Evolutionary conservation across 2,113 vertebrate species (phyloP).

Genomic region (Tachuris rubrigastra): DNA sequence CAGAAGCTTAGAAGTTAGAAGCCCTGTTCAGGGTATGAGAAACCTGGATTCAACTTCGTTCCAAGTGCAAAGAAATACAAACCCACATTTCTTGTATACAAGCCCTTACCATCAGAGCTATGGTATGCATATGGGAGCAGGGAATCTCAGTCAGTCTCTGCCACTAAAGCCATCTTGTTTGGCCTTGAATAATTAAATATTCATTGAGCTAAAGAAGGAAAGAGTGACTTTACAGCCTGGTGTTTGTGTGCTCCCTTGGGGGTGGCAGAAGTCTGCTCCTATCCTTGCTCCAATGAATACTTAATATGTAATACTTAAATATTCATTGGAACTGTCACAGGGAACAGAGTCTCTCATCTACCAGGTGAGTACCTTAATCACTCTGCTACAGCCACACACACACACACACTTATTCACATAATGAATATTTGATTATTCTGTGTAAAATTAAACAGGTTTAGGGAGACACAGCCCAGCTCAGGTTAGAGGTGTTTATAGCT

Average conservation of each 20-base stretch:
- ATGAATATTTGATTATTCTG: slow-evolving; percentile 20
- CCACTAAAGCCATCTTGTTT: not conserved
- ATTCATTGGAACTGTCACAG: slow-evolving; percentile 23
- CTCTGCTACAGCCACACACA: not conserved
- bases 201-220: slow-evolving; percentile 24
- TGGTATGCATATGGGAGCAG: not conserved
- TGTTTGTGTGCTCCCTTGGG: slow-evolving; percentile 9
- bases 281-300: slow-evolving; percentile 38
- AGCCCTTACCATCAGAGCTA: accelerated
- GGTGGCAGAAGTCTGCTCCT: slow-evolving; percentile 19
- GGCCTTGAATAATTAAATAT: slow-evolving; percentile 32
- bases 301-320: slow-evolving; percentile 46
- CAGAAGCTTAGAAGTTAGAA: not conserved
- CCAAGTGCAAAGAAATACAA: not conserved
- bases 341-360: slow-evolving; percentile 21
- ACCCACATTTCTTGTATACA: not conserved
- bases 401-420: not conserved
- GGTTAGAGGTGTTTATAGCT: not conserved
- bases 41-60: not conserved
- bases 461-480: not conserved
- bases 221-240: not conserved
- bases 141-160: slow-evolving; percentile 24
- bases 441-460: slow-evolving; percentile 13
- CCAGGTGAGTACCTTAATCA: slow-evolving; percentile 31
- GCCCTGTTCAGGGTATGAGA: not conserved